These are phyloP conservation scores for Dusona sp. DNA, from an alignment of 2,888 invertebrate genomes.

Conservation along the genomic window DNA sequence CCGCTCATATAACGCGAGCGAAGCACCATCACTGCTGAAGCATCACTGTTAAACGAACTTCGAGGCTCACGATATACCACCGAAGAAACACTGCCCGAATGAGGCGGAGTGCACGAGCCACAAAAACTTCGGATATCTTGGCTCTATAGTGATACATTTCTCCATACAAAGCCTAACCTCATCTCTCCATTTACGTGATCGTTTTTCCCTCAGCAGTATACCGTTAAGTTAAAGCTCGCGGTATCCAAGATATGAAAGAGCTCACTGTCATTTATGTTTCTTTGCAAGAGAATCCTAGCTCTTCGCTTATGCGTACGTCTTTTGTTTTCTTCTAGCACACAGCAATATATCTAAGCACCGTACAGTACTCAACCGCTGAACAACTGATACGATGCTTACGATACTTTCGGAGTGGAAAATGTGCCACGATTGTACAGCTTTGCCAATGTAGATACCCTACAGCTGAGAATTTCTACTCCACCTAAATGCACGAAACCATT, in stretches of 20 bases:
- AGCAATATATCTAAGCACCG: not conserved
- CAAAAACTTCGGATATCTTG: slow-evolving; percentile 67
- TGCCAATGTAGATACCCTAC: not conserved
- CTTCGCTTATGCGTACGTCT: slow-evolving; percentile 35
- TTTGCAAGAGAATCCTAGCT: slow-evolving; percentile 37
- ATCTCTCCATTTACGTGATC: slow-evolving; percentile 50
- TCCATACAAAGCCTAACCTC: not conserved
- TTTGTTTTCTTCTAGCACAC: slow-evolving; percentile 9
- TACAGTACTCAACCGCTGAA: slow-evolving; percentile 1
- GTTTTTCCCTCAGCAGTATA: slow-evolving; percentile 41
- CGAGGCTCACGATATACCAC: slow-evolving; percentile 48
- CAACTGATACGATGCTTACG: not conserved
- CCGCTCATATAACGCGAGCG: slow-evolving; percentile 45
- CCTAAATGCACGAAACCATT: slow-evolving; percentile 6
- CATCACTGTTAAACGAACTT: slow-evolving; percentile 47
- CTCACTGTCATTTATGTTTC: slow-evolving; percentile 56
- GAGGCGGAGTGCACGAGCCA: slow-evolving; percentile 64
- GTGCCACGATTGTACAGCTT: not conserved
- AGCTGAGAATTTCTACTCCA: not conserved
- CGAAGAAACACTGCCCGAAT: slow-evolving; percentile 63
- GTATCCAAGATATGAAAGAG: slow-evolving; percentile 59
- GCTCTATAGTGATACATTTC: slow-evolving; percentile 49
- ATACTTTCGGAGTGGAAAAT: not conserved
- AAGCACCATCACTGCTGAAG: slow-evolving; percentile 36
- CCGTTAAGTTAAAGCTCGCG: slow-evolving; percentile 48